phyloP scores from a whole-genome alignment of 2,888 invertebrate species.

The Rotaria sp. region DNA sequence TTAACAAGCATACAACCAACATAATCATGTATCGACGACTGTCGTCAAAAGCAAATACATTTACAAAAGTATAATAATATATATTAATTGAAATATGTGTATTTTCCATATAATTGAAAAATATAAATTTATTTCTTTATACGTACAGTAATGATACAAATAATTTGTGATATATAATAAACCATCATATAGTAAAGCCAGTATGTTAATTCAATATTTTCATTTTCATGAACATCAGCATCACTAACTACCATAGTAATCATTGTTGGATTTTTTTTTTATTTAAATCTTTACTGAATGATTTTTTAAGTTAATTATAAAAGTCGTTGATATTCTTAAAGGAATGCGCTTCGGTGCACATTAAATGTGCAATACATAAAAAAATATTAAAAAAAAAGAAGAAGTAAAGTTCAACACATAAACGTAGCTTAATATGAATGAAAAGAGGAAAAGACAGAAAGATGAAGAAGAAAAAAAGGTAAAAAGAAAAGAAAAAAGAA shows the following conservation, averaged over 20 bases:
- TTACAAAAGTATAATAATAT: background rate
- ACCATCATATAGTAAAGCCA: background rate
- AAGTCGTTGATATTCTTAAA: background rate
- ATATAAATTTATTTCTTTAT: background rate
- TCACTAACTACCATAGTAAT: background rate
- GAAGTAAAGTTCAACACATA: conserved; percentile 4
- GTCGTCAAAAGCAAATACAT: background rate
- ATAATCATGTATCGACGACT: background rate
- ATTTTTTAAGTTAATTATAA: background rate
- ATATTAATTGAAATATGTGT: background rate
- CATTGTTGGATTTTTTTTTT: background rate
- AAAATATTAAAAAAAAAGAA: background rate
- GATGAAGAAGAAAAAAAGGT: background rate
- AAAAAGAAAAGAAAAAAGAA: background rate
- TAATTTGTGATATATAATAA: background rate
- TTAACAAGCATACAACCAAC: background rate
- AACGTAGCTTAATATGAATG: background rate
- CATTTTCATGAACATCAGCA: background rate
- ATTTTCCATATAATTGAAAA: background rate
- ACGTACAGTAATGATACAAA: background rate
- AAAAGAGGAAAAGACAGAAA: background rate
- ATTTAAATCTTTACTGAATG: background rate
- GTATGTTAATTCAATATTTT: background rate
- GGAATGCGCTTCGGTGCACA: background rate
- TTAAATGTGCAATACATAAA: background rate